Base-by-base conservation (phyloP, 1,140 invertebrate genomes). In the Solenopsis invicta region DNA sequence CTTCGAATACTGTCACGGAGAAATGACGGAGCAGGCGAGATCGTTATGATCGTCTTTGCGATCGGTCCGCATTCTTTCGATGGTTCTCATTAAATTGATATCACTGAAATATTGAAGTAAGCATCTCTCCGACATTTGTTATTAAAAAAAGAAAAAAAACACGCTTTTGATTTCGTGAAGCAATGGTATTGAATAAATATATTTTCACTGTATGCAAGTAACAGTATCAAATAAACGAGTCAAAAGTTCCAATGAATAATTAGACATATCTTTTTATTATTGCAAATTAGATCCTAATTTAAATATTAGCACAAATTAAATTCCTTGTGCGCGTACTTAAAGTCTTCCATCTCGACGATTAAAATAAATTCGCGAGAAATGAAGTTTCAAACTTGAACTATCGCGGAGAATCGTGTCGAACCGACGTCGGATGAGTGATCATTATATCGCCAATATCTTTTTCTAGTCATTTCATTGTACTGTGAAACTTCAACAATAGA, bases 1-100 rank as follows among this genome's bases (percentile, higher is more conserved):
- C 66, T 89, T 87, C 86, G 48, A 56, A 52, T 34, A 45, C 59
- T 87, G 80, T 67, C 69, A 62, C 24, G 64, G 64, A 75, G 16
- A 56, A 72, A 50, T 84, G 80, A 74, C 24, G 80, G 18, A 64
- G 67, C 54, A 24, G 4, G 41, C 8, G 16, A 84, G 71, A 81
- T 87, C 84, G 12, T 89, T 59, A 71, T 45, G 12, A 66, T 78
- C 41, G 24, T 50, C 52, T 56, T 21, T 56, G 74, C 52, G 21
- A 74, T 41, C 18, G 29, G 10, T 37, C 59, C 56, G 24, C 59
- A 50, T 80, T 80, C 64, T 71, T 71, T 81, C 77, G 9, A 37
- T 21, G n/a, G 13, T 81, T 41, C 34, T 81, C 34, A 18, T 54
- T 41, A 54, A 54, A 56, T 0, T n/a, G 37, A 71, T 41, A 71